phyloP scores from a whole-genome alignment of 2,113 vertebrate species.

The Paradoxurus hermaphroditus region DNA sequence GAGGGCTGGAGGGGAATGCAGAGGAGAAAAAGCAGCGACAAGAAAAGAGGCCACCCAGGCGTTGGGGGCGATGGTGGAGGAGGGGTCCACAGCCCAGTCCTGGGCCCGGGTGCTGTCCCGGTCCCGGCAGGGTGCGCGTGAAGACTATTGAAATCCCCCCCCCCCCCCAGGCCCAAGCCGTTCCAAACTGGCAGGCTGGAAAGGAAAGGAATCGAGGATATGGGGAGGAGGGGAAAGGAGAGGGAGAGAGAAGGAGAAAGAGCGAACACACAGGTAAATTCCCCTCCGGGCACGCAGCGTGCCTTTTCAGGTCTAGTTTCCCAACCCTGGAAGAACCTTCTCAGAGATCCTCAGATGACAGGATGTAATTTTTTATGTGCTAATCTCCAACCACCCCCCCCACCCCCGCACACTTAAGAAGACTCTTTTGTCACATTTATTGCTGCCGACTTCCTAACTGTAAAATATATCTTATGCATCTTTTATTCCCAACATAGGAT shows the following conservation, averaged over 20 bases:
- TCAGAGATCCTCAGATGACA: conserved; percentile 65
- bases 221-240: neutral
- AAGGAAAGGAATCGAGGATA: neutral
- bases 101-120: accelerated
- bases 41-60: accelerated
- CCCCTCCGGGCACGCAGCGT: conserved; percentile 59
- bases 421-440: conserved; percentile 56
- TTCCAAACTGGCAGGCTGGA: neutral
- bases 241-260: neutral
- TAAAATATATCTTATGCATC: conserved; percentile 57
- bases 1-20: no score
- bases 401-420: neutral
- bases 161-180: neutral
- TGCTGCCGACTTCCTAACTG: conserved; percentile 51
- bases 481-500: conserved; percentile 27
- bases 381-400: neutral
- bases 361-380: conserved; percentile 65
- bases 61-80: no score
- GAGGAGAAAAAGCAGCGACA: neutral
- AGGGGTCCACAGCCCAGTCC: neutral
- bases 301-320: conserved; percentile 76
- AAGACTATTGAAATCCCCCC: neutral
- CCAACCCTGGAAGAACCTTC: conserved; percentile 54
- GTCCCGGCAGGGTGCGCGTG: neutral
- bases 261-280: conserved; percentile 45